Conservation (phyloP, 2,113 vertebrate species). For the Piprites chloris region DNA sequence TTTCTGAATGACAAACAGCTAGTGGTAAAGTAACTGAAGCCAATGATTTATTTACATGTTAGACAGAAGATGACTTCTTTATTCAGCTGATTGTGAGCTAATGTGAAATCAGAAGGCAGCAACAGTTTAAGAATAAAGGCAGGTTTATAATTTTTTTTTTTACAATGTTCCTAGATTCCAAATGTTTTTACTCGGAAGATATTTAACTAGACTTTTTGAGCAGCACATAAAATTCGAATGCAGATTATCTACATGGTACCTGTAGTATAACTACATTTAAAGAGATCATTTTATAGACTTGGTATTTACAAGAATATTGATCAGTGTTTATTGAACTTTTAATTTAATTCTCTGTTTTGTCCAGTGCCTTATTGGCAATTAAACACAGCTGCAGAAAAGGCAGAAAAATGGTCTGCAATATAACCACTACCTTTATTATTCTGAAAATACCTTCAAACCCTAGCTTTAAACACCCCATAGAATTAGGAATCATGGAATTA, state of each 20-base stretch:
- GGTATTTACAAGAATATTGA: slow-evolving; percentile 81
- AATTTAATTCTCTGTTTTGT: slow-evolving; percentile 81
- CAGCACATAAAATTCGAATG: slow-evolving; percentile 25
- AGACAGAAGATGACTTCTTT: slow-evolving; percentile 78
- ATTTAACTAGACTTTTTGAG: slow-evolving; percentile 55
- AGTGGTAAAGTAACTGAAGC: slow-evolving; percentile 83
- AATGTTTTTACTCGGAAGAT: slow-evolving; percentile 18
- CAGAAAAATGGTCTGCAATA: slow-evolving; percentile 7
- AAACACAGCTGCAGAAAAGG: slow-evolving; percentile 63
- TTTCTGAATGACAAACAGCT: slow-evolving; percentile 85
- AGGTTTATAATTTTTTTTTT: slow-evolving; percentile 2
- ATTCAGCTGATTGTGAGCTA: slow-evolving; percentile 74
- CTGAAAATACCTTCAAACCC: slow-evolving; percentile 4
- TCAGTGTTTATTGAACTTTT: slow-evolving; percentile 80
- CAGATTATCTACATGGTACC: not conserved
- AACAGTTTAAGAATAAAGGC: slow-evolving; percentile 26
- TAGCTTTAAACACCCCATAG: not conserved
- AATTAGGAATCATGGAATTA: not conserved
- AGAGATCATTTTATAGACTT: slow-evolving; percentile 78
- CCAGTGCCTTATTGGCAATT: slow-evolving; percentile 74
- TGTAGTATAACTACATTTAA: slow-evolving; percentile 73
- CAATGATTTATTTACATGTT: slow-evolving; percentile 87
- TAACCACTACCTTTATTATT: slow-evolving; percentile 28
- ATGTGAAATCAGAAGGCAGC: slow-evolving; percentile 52
- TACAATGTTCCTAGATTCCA: not conserved